Conservation (phyloP, 1,140 invertebrate species). For the Anthonomus grandis region DNA sequence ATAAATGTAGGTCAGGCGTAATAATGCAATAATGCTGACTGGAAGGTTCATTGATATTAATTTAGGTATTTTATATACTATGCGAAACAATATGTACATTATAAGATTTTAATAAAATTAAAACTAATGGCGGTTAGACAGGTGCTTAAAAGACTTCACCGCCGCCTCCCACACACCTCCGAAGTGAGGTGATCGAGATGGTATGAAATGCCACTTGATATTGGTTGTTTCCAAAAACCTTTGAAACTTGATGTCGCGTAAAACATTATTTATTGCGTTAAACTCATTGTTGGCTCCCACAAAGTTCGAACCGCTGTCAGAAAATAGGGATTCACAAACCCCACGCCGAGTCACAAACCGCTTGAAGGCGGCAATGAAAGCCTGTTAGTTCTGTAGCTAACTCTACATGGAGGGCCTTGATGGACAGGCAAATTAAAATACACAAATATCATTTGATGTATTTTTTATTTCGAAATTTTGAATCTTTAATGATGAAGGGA, state of each 20-base stretch:
- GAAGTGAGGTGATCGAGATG: constrained; percentile 22
- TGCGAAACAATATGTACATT: no score
- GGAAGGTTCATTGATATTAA: no score
- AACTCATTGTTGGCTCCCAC: constrained; percentile 18
- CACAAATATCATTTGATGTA: constrained; percentile 4
- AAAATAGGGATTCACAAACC: constrained; percentile 7
- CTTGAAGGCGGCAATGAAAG: neutral
- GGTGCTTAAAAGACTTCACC: neutral
- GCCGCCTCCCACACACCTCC: constrained; percentile 29
- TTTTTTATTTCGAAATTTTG: neutral
- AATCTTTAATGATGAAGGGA: constrained; percentile 4
- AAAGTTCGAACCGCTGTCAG: constrained; percentile 24
- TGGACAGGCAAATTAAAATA: constrained; percentile 6
- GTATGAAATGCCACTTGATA: constrained; percentile 34
- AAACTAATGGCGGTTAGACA: no score
- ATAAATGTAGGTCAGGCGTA: no score
- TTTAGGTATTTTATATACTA: no score
- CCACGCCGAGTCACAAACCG: constrained; percentile 12
- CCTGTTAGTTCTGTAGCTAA: neutral
- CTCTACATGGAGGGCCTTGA: constrained; percentile 8
- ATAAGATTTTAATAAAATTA: no score
- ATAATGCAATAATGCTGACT: no score
- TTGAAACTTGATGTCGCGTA: neutral
- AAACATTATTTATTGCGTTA: neutral
- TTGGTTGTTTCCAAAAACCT: neutral